Evolutionary conservation across 2,888 invertebrate genomes (phyloP).

Genomic region (Heliconius cydno): DNA sequence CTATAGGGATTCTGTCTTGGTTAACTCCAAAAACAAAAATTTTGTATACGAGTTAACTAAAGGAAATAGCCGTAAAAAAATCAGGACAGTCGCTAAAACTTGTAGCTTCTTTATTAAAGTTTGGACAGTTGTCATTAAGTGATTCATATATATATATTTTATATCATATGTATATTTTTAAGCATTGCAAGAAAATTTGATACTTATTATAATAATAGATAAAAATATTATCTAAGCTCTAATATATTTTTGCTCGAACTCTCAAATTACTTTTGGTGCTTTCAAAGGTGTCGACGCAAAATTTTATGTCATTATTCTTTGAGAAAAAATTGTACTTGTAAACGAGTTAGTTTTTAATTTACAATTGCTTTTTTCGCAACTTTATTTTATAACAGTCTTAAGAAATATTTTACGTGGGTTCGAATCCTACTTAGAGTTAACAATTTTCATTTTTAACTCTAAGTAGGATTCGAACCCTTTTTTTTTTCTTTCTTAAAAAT

Average conservation of each 20-base stretch:
- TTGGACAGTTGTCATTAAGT: no score
- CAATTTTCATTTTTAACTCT: neutral
- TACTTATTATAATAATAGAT: neutral
- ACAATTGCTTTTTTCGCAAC: neutral
- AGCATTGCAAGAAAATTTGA: no score
- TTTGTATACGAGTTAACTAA: no score
- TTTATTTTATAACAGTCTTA: neutral
- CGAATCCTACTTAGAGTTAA: neutral
- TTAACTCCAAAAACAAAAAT: no score
- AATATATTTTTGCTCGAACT: neutral
- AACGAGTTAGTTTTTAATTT: neutral
- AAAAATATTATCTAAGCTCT: neutral
- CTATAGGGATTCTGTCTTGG: no score
- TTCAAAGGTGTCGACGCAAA: neutral
- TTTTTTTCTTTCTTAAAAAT: no score
- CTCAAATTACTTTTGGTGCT: neutral
- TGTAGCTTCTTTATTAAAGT: no score
- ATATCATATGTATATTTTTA: no score
- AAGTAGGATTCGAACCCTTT: no score
- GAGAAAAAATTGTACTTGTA: neutral
- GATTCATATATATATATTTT: no score
- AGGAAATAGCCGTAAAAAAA: no score
- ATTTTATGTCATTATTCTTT: neutral
- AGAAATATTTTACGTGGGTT: neutral
- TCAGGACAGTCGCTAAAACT: no score